Conservation (phyloP, 2,888 invertebrate genomes). For the Brenthis daphne region DNA sequence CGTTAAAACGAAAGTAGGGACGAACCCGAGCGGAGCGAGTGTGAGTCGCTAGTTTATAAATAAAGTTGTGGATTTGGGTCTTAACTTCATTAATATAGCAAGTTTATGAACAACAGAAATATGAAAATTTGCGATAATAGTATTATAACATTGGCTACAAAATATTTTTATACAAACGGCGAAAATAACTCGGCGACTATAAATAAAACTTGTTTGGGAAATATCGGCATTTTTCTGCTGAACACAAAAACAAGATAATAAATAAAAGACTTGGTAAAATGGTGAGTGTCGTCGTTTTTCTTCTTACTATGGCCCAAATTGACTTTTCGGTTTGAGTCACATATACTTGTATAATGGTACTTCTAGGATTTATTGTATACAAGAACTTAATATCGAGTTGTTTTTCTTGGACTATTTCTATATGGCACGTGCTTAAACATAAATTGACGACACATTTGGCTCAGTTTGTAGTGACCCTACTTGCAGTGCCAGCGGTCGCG, state of each 20-base stretch:
- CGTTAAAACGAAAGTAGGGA: too few species aligned
- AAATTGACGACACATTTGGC: too few species aligned
- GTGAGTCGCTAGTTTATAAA: too few species aligned
- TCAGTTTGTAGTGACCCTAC: too few species aligned
- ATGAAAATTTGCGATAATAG: background rate
- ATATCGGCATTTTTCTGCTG: slow-evolving; percentile 17
- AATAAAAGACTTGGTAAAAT: slow-evolving; percentile 15
- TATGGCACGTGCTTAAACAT: too few species aligned
- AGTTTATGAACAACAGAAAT: background rate
- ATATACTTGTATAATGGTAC: background rate
- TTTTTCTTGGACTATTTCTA: too few species aligned
- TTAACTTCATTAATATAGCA: too few species aligned
- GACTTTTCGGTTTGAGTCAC: background rate
- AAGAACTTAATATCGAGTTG: too few species aligned
- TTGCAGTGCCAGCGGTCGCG: too few species aligned
- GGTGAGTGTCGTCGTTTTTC: background rate
- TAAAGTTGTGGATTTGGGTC: too few species aligned
- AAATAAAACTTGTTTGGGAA: slow-evolving; percentile 12
- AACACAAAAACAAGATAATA: slow-evolving; percentile 23
- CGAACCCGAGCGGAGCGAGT: too few species aligned
- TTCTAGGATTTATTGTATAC: background rate
- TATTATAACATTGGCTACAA: background rate
- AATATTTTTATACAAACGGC: slow-evolving; percentile 1
- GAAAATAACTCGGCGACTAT: slow-evolving; percentile 12
- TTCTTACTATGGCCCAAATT: slow-evolving; percentile 3